Evolutionary conservation across 2,888 invertebrate genomes (phyloP).

Genomic region (Drosophila flavopinicola): DNA sequence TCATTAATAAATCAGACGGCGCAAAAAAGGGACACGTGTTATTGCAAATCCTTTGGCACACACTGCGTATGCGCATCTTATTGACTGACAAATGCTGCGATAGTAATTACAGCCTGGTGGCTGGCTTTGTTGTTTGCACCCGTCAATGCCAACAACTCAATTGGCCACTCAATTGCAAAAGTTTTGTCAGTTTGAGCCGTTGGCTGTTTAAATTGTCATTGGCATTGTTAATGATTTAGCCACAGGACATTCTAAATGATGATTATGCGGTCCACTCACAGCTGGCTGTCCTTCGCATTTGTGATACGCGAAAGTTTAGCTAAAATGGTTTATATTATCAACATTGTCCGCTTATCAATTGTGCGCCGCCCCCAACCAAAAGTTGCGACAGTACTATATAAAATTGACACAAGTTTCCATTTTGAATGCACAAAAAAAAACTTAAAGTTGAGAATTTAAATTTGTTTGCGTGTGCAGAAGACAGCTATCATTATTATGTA

Average conservation of each 20-base stretch:
- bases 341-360: conserved; percentile 13
- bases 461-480: too few species aligned
- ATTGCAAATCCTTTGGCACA: neutral
- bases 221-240: conserved; percentile 40
- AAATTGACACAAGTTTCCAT: too few species aligned
- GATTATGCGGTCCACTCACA: conserved; percentile 22
- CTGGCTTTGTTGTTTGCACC: neutral
- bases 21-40: neutral
- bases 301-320: conserved; percentile 15
- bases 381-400: neutral
- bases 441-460: too few species aligned
- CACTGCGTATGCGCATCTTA: conserved; percentile 38
- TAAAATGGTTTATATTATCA: conserved; percentile 6
- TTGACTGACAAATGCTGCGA: neutral
- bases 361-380: neutral
- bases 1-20: neutral
- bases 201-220: conserved; percentile 22
- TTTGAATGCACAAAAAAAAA: neutral
- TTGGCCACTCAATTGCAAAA: conserved; percentile 28
- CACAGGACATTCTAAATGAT: conserved; percentile 39
- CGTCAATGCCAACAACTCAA: neutral
- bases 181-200: conserved; percentile 28
- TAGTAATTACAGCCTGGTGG: neutral
- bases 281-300: conserved; percentile 1
- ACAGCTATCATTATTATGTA: neutral